These are phyloP conservation scores for Caracal caracal DNA, from an alignment of 2,113 vertebrate species.

Conservation along the genomic window DNA sequence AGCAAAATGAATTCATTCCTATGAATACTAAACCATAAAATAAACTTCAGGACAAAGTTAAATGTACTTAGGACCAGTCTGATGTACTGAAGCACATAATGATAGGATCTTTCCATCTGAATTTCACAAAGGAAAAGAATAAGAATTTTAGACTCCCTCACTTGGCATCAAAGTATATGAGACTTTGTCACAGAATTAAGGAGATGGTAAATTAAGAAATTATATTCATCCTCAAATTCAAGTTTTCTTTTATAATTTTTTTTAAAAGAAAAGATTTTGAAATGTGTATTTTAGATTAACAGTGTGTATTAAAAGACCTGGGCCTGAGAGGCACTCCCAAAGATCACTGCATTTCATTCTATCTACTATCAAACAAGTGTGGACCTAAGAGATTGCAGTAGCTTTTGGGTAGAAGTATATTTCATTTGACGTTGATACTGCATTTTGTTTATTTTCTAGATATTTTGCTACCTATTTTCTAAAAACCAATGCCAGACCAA, in stretches of 20 bases:
- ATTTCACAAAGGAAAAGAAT: constrained; percentile 17
- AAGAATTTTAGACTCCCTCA: not conserved
- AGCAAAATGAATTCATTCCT: constrained; percentile 18
- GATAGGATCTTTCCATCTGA: not conserved
- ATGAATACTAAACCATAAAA: not conserved
- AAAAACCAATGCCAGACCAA: not conserved
- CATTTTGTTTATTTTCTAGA: not conserved
- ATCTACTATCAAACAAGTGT: not conserved
- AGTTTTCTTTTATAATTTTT: not conserved
- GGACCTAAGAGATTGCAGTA: not conserved
- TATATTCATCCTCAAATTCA: not conserved
- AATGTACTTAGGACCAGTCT: not conserved
- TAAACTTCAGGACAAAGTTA: not conserved
- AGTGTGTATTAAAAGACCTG: not conserved
- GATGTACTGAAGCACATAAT: not conserved
- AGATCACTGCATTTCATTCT: not conserved
- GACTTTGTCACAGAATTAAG: not conserved
- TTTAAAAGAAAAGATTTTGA: constrained; percentile 1
- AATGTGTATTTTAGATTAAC: not conserved
- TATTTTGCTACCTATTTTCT: not conserved
- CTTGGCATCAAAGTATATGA: not conserved
- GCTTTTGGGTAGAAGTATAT: not conserved
- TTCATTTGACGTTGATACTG: not conserved
- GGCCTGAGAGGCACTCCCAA: not conserved
- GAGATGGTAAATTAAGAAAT: not conserved